These are phyloP conservation scores for Amphiprion ocellaris DNA, from an alignment of 2,113 vertebrate species.

Conservation along the genomic window DNA sequence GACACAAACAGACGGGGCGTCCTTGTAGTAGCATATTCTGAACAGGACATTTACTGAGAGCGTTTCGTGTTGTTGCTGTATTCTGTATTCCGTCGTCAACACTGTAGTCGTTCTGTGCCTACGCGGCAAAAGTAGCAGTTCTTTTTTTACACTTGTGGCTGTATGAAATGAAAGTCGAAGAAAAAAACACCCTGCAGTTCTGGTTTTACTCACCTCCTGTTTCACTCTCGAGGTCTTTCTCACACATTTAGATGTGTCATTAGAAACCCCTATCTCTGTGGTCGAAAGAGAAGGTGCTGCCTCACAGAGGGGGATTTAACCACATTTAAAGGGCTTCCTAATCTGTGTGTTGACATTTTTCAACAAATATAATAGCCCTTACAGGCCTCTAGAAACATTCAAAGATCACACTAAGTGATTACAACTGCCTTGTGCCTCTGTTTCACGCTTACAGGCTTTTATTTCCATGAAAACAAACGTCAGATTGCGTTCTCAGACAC, in stretches of 20 bases:
- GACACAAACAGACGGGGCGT: not conserved
- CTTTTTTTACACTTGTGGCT: not conserved
- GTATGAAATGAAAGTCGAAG: conserved; percentile 16
- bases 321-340: conserved; percentile 28
- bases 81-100: not conserved
- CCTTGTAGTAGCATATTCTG: not conserved
- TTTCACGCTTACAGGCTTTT: not conserved
- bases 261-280: conserved; percentile 50
- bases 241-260: rapidly evolving
- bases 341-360: conserved; percentile 1
- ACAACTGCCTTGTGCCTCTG: not conserved
- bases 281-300: conserved; percentile 49
- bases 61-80: not conserved
- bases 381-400: no score
- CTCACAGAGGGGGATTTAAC: conserved; percentile 53
- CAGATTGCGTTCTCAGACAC: not conserved
- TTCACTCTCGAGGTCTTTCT: not conserved
- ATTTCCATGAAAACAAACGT: conserved; percentile 18
- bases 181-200: not conserved
- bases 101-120: conserved; percentile 5
- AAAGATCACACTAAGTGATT: not conserved
- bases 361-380: no score
- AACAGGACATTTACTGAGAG: not conserved
- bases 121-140: conserved; percentile 34
- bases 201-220: conserved; percentile 41